Evolutionary conservation across 2,113 vertebrate genomes (phyloP).

Genomic region (Condylura cristata): DNA sequence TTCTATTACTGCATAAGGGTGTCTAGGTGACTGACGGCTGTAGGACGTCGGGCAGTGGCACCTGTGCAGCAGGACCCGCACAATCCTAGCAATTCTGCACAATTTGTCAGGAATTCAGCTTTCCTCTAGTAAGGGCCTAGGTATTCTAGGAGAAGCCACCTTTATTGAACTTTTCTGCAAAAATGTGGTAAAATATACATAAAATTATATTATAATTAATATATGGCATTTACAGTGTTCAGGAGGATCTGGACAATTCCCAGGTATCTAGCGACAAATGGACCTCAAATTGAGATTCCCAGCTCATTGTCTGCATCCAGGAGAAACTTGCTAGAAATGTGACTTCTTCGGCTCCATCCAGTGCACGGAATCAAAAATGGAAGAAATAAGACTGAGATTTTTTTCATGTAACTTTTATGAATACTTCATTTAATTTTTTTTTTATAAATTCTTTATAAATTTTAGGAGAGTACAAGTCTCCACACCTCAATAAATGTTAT

Average conservation of each 20-base stretch:
- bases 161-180: background rate
- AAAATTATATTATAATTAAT: no score
- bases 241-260: background rate
- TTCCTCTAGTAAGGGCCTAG: background rate
- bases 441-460: background rate
- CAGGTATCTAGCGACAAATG: background rate
- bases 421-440: background rate
- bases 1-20: background rate
- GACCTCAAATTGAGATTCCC: background rate
- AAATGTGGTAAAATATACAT: no score
- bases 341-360: background rate
- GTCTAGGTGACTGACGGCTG: rapidly evolving
- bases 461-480: background rate
- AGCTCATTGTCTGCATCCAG: background rate
- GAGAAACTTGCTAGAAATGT: background rate
- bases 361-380: background rate
- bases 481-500: background rate
- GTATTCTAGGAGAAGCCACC: background rate
- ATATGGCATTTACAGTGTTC: background rate
- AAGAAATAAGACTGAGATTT: background rate
- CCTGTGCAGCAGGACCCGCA: no score
- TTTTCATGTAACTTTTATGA: background rate
- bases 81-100: background rate
- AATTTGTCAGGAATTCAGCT: background rate
- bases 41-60: rapidly evolving